These are phyloP conservation scores for Brevipalpus yothersi DNA, from an alignment of 1,140 invertebrate genomes.

Conservation along the genomic window DNA sequence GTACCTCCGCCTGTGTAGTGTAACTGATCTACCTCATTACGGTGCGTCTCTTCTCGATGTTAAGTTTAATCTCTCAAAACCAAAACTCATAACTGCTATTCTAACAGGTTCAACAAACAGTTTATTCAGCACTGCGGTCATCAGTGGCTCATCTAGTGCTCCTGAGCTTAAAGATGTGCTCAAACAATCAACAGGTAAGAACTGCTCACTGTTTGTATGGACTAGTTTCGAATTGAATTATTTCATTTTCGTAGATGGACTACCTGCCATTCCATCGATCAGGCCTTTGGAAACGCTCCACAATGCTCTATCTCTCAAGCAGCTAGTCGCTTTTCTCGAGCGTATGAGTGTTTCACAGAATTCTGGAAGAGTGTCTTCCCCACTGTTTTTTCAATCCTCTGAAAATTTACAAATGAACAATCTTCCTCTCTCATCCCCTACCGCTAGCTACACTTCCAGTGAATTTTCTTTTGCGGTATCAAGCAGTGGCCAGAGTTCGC, in stretches of 20 bases:
- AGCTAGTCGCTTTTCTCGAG: constrained; percentile 55
- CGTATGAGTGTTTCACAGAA: background rate
- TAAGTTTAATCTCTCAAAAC: constrained; percentile 3
- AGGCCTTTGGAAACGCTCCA: constrained; percentile 81
- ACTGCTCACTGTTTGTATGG: background rate
- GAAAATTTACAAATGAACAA: background rate
- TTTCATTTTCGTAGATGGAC: constrained; percentile 1
- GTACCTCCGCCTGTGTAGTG: constrained; percentile 34
- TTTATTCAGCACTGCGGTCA: constrained; percentile 76
- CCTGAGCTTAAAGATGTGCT: constrained; percentile 68
- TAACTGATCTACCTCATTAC: constrained; percentile 14
- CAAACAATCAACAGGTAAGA: constrained; percentile 7
- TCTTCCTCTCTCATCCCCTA: background rate
- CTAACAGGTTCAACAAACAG: constrained; percentile 36
- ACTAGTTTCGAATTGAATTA: background rate
- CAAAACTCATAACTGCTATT: background rate
- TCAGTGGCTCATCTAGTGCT: constrained; percentile 67
- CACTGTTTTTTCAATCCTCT: background rate
- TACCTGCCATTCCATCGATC: constrained; percentile 37
- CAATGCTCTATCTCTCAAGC: constrained; percentile 69
- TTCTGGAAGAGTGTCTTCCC: background rate
- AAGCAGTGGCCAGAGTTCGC: constrained; percentile 38
- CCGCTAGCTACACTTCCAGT: constrained; percentile 20
- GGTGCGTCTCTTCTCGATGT: constrained; percentile 18
- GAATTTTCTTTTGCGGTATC: constrained; percentile 31